Conservation (phyloP, 2,888 invertebrate species). For the Aphodius sticticus region DNA sequence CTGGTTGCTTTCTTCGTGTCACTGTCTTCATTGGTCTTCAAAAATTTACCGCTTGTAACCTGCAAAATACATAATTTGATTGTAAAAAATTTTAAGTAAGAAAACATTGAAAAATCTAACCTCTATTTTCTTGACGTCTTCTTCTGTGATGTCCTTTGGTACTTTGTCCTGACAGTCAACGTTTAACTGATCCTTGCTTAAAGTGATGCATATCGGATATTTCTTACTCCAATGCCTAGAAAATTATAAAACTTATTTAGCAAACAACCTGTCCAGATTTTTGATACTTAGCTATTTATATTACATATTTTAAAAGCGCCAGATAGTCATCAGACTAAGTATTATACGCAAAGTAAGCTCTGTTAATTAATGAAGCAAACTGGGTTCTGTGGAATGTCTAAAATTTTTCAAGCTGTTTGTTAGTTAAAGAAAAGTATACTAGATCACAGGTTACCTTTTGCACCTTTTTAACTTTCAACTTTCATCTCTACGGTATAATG, state of each 20-base stretch:
- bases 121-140: not conserved
- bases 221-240: slow-evolving; percentile 88
- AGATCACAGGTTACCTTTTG: too few relatives aligned
- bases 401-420: too few relatives aligned
- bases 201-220: slow-evolving; percentile 84
- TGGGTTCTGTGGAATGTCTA: too few relatives aligned
- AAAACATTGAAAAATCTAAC: not conserved
- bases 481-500: too few relatives aligned
- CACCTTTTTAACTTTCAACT: too few relatives aligned
- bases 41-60: not conserved
- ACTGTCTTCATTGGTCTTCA: not conserved
- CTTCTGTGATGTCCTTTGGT: slow-evolving; percentile 29
- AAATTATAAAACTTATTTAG: slow-evolving; percentile 34
- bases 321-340: too few relatives aligned
- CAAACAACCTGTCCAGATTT: slow-evolving; percentile 6
- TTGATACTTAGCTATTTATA: not conserved
- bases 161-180: slow-evolving; percentile 40
- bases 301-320: too few relatives aligned
- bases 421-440: too few relatives aligned
- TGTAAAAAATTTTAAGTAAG: not conserved
- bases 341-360: too few relatives aligned
- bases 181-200: slow-evolving; percentile 61
- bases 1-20: not conserved
- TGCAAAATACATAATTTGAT: not conserved
- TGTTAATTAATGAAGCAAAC: too few relatives aligned